Evolutionary conservation across 2,113 vertebrate species (phyloP), one percentile per base, ranked within the genome.

Genomic region (Caretta caretta): DNA sequence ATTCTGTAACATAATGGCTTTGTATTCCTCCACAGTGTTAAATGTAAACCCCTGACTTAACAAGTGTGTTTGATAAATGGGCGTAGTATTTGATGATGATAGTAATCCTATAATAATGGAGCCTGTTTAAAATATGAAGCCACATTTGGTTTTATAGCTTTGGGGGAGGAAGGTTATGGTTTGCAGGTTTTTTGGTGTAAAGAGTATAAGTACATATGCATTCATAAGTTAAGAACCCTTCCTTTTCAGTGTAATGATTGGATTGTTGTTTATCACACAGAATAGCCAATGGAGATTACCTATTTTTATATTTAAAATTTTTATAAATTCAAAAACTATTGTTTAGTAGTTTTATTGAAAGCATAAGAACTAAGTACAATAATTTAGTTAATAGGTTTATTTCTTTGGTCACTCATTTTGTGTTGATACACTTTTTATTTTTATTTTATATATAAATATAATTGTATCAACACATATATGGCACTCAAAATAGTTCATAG

Each of bases 11-110:
- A 27, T 50, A 76, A 62, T 56, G 53, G 51, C 65, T 57, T 50
- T 72, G n/a, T 88, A 54, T 54, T 94, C 9, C 17, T 79, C 38
- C 3, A 2, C 4, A 80, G 46, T 92, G 38, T 83, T 87, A 27
- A 25, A 12, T 72, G 87, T 89, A 48, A 78, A 29, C 48, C 24
- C 16, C 57, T 83, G n/a, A 89, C 54, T 82, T 89, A 81, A 49
- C 86, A 94, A 88, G 56, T 90, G 38, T 25, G 57, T 86, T 86
- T 65, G 93, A n/a, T 80, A 91, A 49, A 88, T 91, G 72, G 86
- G 16, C 87, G 16, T 16, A 79, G 62, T 81, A 50, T 86, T 96
- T 92, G 35, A 38, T n/a, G 65, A 72, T 72, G 35, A 69, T 72
- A 62, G 16, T 20, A 94, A 76, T 56, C 69, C 38, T 88, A 56